Evolutionary conservation across 2,113 vertebrate species (phyloP).

Genomic region (Megaceryle maxima): DNA sequence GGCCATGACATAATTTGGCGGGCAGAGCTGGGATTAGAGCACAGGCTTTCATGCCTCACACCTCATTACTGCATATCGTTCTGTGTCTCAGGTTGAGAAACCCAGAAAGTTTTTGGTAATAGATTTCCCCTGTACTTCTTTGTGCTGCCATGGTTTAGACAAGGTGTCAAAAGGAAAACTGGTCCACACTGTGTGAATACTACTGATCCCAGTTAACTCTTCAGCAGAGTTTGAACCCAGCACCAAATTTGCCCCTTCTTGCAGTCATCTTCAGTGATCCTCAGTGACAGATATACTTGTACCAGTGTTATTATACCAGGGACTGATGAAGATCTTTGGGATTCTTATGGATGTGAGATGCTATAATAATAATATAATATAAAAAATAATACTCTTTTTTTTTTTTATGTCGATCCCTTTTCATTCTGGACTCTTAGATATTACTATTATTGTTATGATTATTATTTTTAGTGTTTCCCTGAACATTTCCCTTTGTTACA

Average conservation of each 20-base stretch:
- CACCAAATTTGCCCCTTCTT: neutral
- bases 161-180: slow-evolving; percentile 29
- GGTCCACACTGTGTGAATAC: neutral
- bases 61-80: slow-evolving; percentile 31
- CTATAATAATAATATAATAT: neutral
- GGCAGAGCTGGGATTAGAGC: slow-evolving; percentile 30
- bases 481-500: neutral
- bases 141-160: neutral
- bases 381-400: neutral
- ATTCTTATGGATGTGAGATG: neutral
- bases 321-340: neutral
- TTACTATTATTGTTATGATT: neutral
- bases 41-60: neutral
- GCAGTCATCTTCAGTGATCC: neutral
- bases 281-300: neutral
- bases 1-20: slow-evolving; percentile 52
- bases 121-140: neutral
- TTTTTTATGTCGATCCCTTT: neutral
- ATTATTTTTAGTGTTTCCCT: neutral
- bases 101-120: neutral
- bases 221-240: neutral
- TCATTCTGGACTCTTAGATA: neutral
- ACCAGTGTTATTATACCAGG: neutral
- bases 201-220: neutral
- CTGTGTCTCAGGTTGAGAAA: slow-evolving; percentile 10